Evolutionary conservation across 2,113 vertebrate genomes (phyloP).

Genomic region (Nerophis lumbriciformis): DNA sequence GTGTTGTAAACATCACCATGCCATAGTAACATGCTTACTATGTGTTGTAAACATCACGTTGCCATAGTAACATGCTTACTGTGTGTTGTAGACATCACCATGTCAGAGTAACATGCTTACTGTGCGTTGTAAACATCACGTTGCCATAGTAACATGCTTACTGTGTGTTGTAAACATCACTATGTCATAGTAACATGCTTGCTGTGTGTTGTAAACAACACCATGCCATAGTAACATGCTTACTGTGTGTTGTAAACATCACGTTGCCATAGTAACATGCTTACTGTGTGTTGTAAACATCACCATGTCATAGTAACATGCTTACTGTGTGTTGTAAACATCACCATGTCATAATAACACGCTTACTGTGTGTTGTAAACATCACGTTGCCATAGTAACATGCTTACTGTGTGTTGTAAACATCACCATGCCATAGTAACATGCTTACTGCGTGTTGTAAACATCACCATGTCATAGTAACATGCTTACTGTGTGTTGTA

Average conservation of each 20-base stretch:
- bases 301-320: background rate
- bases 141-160: background rate
- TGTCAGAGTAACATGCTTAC: background rate
- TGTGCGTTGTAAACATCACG: slow-evolving; percentile 64
- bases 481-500: background rate
- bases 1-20: slow-evolving; percentile 65
- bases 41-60: background rate
- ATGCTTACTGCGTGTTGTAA: background rate
- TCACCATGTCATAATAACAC: slow-evolving; percentile 28
- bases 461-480: background rate
- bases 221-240: background rate
- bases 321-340: slow-evolving; percentile 57
- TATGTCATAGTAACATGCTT: background rate
- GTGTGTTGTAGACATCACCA: slow-evolving; percentile 65
- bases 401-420: slow-evolving; percentile 47
- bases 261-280: background rate
- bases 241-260: slow-evolving; percentile 64
- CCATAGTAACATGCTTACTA: background rate
- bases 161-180: background rate
- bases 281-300: slow-evolving; percentile 64
- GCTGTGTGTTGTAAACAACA: slow-evolving; percentile 65
- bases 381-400: background rate
- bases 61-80: background rate
- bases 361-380: background rate
- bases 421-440: slow-evolving; percentile 46